A percentile compares a stretch with the other conserved stretches of the same genome.
Evolutionary conservation across 2,113 vertebrate species (phyloP).

Genomic region (Toxotes chatareus): DNA sequence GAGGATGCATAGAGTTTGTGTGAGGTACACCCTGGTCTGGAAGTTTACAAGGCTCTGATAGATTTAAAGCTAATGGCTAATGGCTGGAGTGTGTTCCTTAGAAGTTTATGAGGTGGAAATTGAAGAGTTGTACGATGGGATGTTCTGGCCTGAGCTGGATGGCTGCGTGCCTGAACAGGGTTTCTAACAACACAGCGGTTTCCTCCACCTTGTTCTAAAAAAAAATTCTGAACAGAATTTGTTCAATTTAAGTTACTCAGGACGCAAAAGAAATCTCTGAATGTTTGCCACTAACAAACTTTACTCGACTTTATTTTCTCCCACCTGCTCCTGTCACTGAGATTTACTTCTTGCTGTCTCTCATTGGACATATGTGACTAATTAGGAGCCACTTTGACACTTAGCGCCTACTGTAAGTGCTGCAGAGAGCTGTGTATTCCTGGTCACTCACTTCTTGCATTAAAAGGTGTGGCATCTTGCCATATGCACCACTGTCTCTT

Average conservation of each 20-base stretch:
- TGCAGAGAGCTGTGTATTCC: conserved; percentile 14
- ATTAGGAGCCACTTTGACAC: background rate
- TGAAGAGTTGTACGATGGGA: conserved; percentile 39
- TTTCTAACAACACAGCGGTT: conserved; percentile 34
- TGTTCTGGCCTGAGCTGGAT: conserved; percentile 16
- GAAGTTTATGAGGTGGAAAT: conserved; percentile 64
- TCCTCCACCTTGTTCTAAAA: conserved; percentile 9
- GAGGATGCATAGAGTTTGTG: conserved; percentile 9
- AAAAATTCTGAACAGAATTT: background rate
- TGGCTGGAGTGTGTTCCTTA: conserved; percentile 51
- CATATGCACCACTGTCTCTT: conserved; percentile 21
- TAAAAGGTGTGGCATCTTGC: conserved; percentile 46
- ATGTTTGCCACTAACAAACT: background rate
- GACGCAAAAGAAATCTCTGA: background rate
- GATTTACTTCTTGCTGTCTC: conserved; percentile 4
- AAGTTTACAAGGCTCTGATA: conserved; percentile 46
- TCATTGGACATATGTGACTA: conserved; percentile 5
- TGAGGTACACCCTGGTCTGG: conserved; percentile 35
- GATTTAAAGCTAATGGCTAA: conserved; percentile 68
- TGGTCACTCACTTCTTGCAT: conserved; percentile 24
- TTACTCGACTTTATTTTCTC: background rate
- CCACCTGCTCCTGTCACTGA: background rate
- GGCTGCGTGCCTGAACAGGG: conserved; percentile 38
- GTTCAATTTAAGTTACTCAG: conserved; percentile 8
- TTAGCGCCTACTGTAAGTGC: background rate